These are phyloP conservation scores for Platygyra sinensis DNA, from an alignment of 64 coral and sea anemone species.

Conservation along the genomic window DNA sequence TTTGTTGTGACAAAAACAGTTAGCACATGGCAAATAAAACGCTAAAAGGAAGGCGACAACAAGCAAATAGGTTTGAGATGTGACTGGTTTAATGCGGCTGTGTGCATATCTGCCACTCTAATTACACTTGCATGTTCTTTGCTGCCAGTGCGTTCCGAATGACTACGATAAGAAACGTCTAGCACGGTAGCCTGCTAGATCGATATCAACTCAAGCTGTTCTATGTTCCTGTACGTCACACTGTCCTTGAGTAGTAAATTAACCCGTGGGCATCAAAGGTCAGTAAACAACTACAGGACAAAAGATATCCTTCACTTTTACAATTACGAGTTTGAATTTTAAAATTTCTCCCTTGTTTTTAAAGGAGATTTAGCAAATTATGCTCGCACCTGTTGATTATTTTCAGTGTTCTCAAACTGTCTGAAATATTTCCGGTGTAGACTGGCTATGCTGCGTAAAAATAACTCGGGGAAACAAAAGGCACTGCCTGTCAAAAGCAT, in stretches of 20 bases:
- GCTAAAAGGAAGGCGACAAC: background rate
- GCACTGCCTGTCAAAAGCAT: background rate
- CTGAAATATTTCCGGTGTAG: background rate
- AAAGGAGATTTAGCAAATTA: background rate
- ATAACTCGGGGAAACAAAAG: background rate
- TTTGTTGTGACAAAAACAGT: no score
- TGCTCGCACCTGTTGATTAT: background rate
- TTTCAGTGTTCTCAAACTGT: background rate
- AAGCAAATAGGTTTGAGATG: background rate
- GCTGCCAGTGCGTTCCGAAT: background rate
- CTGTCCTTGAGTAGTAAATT: background rate
- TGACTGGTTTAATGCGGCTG: background rate
- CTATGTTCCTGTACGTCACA: background rate
- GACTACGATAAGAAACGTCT: constrained; percentile 5
- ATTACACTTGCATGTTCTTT: background rate
- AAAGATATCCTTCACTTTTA: background rate
- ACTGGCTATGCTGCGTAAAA: background rate
- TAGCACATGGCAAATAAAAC: background rate
- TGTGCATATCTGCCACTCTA: background rate
- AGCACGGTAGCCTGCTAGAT: constrained; percentile 3
- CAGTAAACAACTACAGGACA: background rate
- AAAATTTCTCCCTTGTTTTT: background rate
- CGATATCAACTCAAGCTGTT: background rate
- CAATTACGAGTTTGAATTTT: background rate
- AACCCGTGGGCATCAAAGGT: background rate